Percentiles rank a stretch among this genome's conserved stretches.
Conservation (phyloP, 2,888 invertebrate genomes). For the Ochlodes sylvanus region DNA sequence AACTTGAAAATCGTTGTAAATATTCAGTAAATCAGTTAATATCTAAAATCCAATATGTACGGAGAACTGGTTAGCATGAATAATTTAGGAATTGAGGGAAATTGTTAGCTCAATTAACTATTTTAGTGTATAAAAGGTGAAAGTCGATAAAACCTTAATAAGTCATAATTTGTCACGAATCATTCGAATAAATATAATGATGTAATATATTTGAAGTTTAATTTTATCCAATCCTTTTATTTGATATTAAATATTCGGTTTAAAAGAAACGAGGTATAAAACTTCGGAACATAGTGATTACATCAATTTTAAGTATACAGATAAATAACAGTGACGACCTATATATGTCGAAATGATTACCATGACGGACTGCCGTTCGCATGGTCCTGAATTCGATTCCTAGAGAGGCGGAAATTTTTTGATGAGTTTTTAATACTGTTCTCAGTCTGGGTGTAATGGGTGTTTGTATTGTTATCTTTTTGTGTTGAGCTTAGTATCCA, state of each 20-base stretch:
- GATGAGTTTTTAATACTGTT: too few species aligned
- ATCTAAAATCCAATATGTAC: conserved; percentile 54
- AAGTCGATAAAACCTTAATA: conserved; percentile 60
- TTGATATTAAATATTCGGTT: conserved; percentile 20
- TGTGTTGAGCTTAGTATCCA: too few species aligned
- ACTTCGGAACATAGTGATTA: too few species aligned
- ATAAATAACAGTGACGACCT: too few species aligned
- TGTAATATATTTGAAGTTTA: conserved; percentile 51
- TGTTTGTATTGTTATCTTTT: too few species aligned
- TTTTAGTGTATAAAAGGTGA: conserved; percentile 44
- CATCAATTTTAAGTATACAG: too few species aligned
- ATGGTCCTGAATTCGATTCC: too few species aligned
- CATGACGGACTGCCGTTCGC: too few species aligned
- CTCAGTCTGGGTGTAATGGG: too few species aligned
- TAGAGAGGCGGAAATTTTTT: too few species aligned
- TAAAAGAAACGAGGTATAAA: conserved; percentile 42
- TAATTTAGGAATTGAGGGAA: conserved; percentile 82
- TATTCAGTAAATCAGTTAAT: conserved; percentile 57
- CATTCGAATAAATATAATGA: conserved; percentile 77
- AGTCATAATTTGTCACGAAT: conserved; percentile 79
- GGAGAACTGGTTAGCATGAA: conserved; percentile 68
- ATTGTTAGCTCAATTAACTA: conserved; percentile 76
- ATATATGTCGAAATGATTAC: too few species aligned
- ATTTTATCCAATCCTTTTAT: conserved; percentile 26
- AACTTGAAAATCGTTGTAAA: conserved; percentile 52